Conservation (phyloP, 2,113 vertebrate genomes). For the Oryzias curvinotus region DNA sequence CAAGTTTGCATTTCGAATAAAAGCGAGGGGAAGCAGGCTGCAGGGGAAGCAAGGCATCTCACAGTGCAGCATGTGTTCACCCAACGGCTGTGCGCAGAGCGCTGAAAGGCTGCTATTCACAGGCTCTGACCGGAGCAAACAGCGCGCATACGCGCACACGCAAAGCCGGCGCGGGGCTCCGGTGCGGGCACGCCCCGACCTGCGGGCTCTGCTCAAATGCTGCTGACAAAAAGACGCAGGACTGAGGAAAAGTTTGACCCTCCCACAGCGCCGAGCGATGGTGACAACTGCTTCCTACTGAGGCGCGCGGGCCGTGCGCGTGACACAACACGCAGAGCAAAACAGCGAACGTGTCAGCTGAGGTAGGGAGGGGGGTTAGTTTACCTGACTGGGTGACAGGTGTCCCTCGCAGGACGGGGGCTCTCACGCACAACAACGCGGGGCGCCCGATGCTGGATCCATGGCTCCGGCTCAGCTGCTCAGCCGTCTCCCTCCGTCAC, state of each 20-base stretch:
- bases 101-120: constrained; percentile 63
- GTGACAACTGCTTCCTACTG: constrained; percentile 33
- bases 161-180: constrained; percentile 47
- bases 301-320: constrained; percentile 1
- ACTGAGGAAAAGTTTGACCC: constrained; percentile 7
- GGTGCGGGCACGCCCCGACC: constrained; percentile 56
- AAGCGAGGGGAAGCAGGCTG: not conserved
- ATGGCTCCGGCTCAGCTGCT: constrained; percentile 55
- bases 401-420: constrained; percentile 39
- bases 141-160: constrained; percentile 28
- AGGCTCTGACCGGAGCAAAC: constrained; percentile 46
- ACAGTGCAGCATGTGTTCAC: constrained; percentile 14
- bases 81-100: constrained; percentile 23
- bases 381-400: constrained; percentile 49
- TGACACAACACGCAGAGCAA: not conserved
- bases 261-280: constrained; percentile 13
- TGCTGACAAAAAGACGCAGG: not conserved
- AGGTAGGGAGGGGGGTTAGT: constrained; percentile 8
- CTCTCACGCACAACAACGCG: constrained; percentile 29
- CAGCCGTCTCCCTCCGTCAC: constrained; percentile 57
- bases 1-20: not conserved
- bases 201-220: constrained; percentile 33
- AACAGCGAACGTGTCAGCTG: not conserved
- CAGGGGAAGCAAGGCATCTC: constrained; percentile 14
- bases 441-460: constrained; percentile 21